Evolutionary conservation across 1,140 invertebrate genomes (phyloP).

Genomic region (Rhopalosiphum padi): DNA sequence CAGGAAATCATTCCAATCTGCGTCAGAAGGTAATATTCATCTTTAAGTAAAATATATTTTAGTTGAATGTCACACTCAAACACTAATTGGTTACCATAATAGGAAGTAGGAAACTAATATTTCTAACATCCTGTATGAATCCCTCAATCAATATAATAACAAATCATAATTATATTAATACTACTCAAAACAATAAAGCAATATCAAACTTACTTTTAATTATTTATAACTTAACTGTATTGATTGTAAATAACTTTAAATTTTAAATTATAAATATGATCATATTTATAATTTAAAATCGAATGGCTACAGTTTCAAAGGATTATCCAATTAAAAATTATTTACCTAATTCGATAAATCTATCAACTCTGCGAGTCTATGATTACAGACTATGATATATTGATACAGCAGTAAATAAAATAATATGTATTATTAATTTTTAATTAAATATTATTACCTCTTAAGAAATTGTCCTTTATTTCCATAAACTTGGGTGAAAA

Average conservation of each 20-base stretch:
- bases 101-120: too few species aligned
- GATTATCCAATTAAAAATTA: too few species aligned
- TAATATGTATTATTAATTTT: neutral
- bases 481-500: slow-evolving; percentile 47
- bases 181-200: too few species aligned
- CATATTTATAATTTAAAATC: neutral
- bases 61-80: neutral
- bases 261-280: neutral
- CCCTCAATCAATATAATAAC: too few species aligned
- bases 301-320: neutral
- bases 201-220: too few species aligned
- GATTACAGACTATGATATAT: neutral
- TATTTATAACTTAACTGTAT: too few species aligned
- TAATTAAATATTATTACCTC: slow-evolving; percentile 5
- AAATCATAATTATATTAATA: too few species aligned
- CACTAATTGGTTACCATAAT: too few species aligned
- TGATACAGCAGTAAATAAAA: neutral
- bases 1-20: too few species aligned
- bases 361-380: neutral
- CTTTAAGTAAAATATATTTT: neutral
- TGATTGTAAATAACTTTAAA: neutral
- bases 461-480: slow-evolving; percentile 27
- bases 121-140: too few species aligned
- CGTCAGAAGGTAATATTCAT: neutral
- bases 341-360: neutral